These are phyloP conservation scores for Galagoides demidoff DNA, from an alignment of 2,797 vertebrate species.

Conservation along the genomic window DNA sequence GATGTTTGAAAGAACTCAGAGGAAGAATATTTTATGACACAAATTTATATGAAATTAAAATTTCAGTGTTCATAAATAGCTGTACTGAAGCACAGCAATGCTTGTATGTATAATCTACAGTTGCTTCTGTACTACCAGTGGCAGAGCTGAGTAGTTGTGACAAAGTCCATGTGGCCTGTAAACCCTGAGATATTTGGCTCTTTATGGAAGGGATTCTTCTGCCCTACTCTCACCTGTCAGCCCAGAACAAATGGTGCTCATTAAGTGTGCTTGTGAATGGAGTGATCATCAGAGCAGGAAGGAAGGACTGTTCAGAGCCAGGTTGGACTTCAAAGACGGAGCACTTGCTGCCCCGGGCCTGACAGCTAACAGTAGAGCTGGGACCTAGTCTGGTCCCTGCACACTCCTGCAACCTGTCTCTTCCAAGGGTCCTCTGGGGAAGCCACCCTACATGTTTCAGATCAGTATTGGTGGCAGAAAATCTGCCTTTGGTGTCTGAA, in stretches of 20 bases:
- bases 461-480: background rate
- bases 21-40: constrained; percentile 31
- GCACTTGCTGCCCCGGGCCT: background rate
- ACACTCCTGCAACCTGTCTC: background rate
- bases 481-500: background rate
- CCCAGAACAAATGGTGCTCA: background rate
- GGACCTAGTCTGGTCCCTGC: background rate
- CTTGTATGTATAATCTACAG: background rate
- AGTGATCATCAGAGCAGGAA: background rate
- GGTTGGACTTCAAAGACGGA: background rate
- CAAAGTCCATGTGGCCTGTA: background rate
- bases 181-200: background rate
- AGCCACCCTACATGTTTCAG: background rate
- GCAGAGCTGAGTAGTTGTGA: constrained; percentile 21
- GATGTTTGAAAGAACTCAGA: background rate
- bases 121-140: constrained; percentile 31
- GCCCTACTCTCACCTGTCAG: background rate
- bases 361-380: background rate
- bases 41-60: constrained; percentile 41
- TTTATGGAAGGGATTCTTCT: constrained; percentile 22
- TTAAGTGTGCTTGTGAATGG: background rate
- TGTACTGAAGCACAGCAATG: background rate
- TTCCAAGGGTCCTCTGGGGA: background rate
- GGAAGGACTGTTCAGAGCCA: background rate
- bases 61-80: constrained; percentile 9